Conservation (phyloP, 2,888 invertebrate genomes). For the Thereva unica region DNA sequence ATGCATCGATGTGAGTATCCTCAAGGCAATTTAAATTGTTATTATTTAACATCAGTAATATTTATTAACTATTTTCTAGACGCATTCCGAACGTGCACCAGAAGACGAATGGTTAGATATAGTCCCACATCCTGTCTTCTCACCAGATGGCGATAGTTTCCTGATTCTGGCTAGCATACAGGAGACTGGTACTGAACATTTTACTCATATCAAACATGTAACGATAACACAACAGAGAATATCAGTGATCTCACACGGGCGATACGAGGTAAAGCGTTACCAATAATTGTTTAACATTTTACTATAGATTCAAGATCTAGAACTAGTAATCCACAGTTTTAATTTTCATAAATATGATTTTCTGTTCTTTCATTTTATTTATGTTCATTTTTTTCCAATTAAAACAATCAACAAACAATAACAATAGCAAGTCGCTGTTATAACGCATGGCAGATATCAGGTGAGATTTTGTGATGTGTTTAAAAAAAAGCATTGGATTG, state of each 20-base stretch:
- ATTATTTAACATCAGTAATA: constrained; percentile 4
- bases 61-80: constrained; percentile 53
- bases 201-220: constrained; percentile 86
- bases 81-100: constrained; percentile 80
- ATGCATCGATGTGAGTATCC: constrained; percentile 74
- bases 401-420: constrained; percentile 36
- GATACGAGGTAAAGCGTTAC: constrained; percentile 70
- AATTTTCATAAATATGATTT: constrained; percentile 22
- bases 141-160: constrained; percentile 82
- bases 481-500: constrained; percentile 23
- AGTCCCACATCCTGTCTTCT: constrained; percentile 81
- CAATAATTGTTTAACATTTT: constrained; percentile 18
- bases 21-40: background rate
- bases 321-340: constrained; percentile 14
- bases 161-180: constrained; percentile 80
- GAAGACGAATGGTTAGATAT: constrained; percentile 86
- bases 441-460: constrained; percentile 49
- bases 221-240: constrained; percentile 80
- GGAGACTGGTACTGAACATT: constrained; percentile 81
- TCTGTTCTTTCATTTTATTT: constrained; percentile 40
- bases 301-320: constrained; percentile 29
- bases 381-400: constrained; percentile 39
- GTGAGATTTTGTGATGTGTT: constrained; percentile 44
- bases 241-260: constrained; percentile 83
- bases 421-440: constrained; percentile 49